Conservation (phyloP, 2,797 vertebrate species). For the Denticeps clupeoides region DNA sequence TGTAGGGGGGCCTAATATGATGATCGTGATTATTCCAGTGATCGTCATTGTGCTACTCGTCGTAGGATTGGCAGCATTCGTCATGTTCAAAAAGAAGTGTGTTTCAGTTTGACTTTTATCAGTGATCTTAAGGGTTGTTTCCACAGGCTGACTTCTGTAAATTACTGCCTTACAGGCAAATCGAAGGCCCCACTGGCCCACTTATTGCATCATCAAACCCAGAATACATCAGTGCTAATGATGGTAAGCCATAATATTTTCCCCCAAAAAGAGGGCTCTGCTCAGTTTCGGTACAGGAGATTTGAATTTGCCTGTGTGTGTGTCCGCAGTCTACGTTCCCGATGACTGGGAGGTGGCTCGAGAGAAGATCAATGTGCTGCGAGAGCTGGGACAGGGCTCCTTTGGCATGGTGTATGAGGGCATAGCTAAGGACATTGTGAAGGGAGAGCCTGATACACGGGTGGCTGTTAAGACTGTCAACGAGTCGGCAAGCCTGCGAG, state of each 20-base stretch:
- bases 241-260: slow-evolving; percentile 69
- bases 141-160: background rate
- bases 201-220: slow-evolving; percentile 94
- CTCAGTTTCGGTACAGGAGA: background rate
- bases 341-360: slow-evolving; percentile 94
- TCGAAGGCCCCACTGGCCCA: slow-evolving; percentile 81
- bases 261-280: background rate
- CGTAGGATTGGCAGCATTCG: slow-evolving; percentile 61
- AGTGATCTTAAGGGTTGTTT: background rate
- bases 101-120: slow-evolving; percentile 17
- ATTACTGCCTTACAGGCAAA: slow-evolving; percentile 64
- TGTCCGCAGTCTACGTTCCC: slow-evolving; percentile 74
- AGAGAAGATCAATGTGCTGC: slow-evolving; percentile 80
- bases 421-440: slow-evolving; percentile 82
- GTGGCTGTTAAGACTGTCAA: slow-evolving; percentile 97
- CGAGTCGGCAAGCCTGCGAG: slow-evolving; percentile 84
- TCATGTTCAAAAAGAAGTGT: slow-evolving; percentile 81
- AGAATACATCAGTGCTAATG: slow-evolving; percentile 88
- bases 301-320: slow-evolving; percentile 38
- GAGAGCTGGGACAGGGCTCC: slow-evolving; percentile 91
- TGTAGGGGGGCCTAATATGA: slow-evolving; percentile 62
- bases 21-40: slow-evolving; percentile 75
- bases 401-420: slow-evolving; percentile 98
- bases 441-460: slow-evolving; percentile 76
- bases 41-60: slow-evolving; percentile 70